Evolutionary conservation across 1,140 invertebrate species (phyloP), one percentile per base, ranked within the genome.

Genomic region (Aleiodes sp.): DNA sequence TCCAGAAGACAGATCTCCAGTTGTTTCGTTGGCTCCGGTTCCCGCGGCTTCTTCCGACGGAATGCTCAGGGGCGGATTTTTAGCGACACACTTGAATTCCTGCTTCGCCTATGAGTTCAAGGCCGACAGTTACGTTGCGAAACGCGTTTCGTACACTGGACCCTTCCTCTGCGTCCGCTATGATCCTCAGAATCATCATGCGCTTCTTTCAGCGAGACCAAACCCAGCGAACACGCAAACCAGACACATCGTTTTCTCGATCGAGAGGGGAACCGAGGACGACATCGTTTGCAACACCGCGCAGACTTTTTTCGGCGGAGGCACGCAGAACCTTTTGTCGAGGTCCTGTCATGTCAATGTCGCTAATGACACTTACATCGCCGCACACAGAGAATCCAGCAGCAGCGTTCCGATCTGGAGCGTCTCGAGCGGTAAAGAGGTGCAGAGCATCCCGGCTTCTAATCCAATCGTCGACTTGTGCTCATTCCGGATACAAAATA

Each of bases 51-150:
- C 82, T 16, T 74, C 76, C 10, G 75, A 70, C 63, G 74, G 78
- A 65, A 82, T 87, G 64, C 81, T 84, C 31, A 83, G 87, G 39
- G 91, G 89, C n/a, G 94, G 94, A 0, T 85, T 95, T 26, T 76
- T 96, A 2, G 90, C 92, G 0, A 94, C 93, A 65, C 92, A 93
- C 75, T 82, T 96, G n/a, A 92, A 92, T 74, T 89, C 89, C 0
- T 87, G 91, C 52, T 91, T 89, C 78, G 89, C 93, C 41, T 93
- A 92, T 86, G 89, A 91, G 79, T 80, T 84, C 10, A 85, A 78
- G 19, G 81, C 78, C 26, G 79, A 78, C 19, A 76, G 75, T 63
- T 83, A 85, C 76, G 73, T 79, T 77, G 84, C 77, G 66, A 86
- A 89, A 39, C 83, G 88, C 1, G 79, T 96, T 24, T 89, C 91